Percentiles rank a stretch among this genome's conserved stretches.
Evolutionary conservation across 2,113 vertebrate species (phyloP).

Genomic region (Ageneiosus marmoratus): DNA sequence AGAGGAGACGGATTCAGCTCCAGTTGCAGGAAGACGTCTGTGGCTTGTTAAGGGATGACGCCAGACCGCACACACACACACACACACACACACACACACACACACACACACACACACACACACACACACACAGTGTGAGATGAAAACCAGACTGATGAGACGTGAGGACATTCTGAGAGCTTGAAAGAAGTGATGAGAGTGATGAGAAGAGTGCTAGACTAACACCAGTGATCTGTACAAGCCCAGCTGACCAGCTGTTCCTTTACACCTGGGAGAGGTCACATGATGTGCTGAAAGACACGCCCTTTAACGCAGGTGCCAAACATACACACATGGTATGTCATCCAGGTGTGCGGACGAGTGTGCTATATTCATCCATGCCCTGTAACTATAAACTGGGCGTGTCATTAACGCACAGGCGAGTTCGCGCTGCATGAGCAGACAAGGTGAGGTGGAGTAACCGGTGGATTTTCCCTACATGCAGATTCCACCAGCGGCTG

Average conservation of each 20-base stretch:
- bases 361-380: neutral
- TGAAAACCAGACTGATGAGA: slow-evolving; percentile 17
- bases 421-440: neutral
- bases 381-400: neutral
- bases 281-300: slow-evolving; percentile 4
- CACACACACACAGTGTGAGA: neutral
- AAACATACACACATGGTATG: neutral
- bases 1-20: neutral
- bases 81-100: slow-evolving; percentile 1
- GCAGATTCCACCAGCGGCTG: neutral
- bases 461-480: neutral
- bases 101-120: slow-evolving; percentile 26
- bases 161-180: neutral
- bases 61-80: slow-evolving; percentile 18
- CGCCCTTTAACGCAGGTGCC: neutral
- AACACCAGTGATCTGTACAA: neutral
- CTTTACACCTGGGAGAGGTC: slow-evolving; percentile 5
- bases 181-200: neutral
- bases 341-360: neutral
- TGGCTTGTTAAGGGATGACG: slow-evolving; percentile 26
- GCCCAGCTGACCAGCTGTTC: slow-evolving; percentile 22
- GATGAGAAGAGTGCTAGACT: neutral
- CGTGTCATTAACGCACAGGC: neutral
- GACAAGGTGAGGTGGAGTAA: neutral
- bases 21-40: slow-evolving; percentile 34